Evolutionary conservation across 2,113 vertebrate genomes (phyloP).

Genomic region (Misgurnus anguillicaudatus): DNA sequence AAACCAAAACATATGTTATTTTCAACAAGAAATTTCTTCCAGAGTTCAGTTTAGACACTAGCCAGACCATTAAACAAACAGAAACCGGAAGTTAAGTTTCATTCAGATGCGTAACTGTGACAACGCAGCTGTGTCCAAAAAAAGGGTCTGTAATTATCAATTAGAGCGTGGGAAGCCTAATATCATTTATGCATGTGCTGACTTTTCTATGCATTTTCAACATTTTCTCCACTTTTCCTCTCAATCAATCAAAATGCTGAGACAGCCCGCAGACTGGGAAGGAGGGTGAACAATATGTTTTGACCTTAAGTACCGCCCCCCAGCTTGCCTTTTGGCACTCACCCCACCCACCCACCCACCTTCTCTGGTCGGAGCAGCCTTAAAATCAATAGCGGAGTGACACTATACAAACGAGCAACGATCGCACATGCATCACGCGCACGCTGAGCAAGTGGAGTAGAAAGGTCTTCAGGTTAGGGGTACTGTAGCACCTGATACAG

Average conservation of each 20-base stretch:
- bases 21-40: no score
- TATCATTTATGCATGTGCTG: not conserved
- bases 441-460: not conserved
- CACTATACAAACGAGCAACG: constrained; percentile 51
- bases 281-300: constrained; percentile 74
- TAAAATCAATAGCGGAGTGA: constrained; percentile 49
- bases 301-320: constrained; percentile 78
- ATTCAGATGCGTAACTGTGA: no score
- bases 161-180: no score
- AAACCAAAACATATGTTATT: no score
- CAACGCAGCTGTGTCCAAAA: no score
- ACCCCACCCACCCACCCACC: constrained; percentile 28
- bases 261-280: constrained; percentile 67
- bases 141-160: no score
- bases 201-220: not conserved
- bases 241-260: constrained; percentile 71
- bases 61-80: no score
- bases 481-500: not conserved
- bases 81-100: no score
- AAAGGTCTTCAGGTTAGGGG: not conserved
- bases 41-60: no score
- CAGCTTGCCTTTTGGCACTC: constrained; percentile 74
- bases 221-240: constrained; percentile 58
- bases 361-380: constrained; percentile 20
- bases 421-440: constrained; percentile 26